Percentiles rank a stretch among this genome's conserved stretches.
These are phyloP conservation scores for Picus viridis DNA, from an alignment of 2,797 vertebrate species.

Conservation along the genomic window DNA sequence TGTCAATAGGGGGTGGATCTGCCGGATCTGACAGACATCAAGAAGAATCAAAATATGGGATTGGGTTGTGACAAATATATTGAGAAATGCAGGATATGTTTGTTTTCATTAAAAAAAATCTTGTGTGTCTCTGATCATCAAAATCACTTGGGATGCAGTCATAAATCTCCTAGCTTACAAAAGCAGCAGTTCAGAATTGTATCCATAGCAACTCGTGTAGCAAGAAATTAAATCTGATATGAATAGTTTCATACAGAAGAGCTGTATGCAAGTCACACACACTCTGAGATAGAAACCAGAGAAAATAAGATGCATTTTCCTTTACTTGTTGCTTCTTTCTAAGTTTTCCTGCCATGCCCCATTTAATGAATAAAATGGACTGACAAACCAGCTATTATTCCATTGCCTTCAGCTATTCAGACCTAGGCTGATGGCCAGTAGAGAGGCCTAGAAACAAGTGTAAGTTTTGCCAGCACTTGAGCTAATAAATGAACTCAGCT, in stretches of 20 bases:
- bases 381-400: conserved; percentile 60
- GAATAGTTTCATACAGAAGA: conserved; percentile 9
- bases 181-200: conserved; percentile 53
- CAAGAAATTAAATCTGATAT: conserved; percentile 69
- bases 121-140: conserved; percentile 40
- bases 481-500: conserved; percentile 74
- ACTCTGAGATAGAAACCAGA: not conserved
- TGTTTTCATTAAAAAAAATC: not conserved
- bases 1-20: not conserved
- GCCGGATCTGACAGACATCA: not conserved
- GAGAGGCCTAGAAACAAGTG: conserved; percentile 45
- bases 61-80: not conserved
- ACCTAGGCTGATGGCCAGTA: conserved; percentile 26
- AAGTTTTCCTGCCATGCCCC: conserved; percentile 14
- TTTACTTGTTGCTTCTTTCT: conserved; percentile 42
- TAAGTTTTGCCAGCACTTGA: conserved; percentile 69
- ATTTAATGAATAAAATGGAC: conserved; percentile 45
- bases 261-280: conserved; percentile 53
- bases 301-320: conserved; percentile 38
- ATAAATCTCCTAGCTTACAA: conserved; percentile 66
- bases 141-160: conserved; percentile 23
- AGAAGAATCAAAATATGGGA: not conserved
- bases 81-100: not conserved
- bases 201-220: conserved; percentile 65
- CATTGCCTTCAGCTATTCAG: conserved; percentile 28